phyloP scores from a whole-genome alignment of 1,140 invertebrate species.

The Drosophila kanapiae region DNA sequence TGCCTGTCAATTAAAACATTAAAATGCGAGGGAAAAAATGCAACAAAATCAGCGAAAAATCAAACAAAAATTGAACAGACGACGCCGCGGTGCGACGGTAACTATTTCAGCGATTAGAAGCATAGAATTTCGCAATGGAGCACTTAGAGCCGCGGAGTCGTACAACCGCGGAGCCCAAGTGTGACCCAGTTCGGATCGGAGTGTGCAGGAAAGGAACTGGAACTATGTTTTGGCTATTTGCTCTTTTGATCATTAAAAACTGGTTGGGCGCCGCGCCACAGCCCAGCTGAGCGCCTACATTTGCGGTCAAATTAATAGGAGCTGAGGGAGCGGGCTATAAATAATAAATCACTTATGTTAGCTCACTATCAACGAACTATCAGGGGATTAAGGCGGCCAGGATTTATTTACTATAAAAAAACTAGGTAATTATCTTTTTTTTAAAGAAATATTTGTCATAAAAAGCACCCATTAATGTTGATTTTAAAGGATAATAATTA shows the following conservation, averaged over 20 bases:
- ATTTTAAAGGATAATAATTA: neutral
- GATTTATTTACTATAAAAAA: conserved; percentile 1
- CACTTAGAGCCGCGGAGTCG: conserved; percentile 63
- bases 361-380: neutral
- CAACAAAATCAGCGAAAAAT: conserved; percentile 54
- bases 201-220: conserved; percentile 64
- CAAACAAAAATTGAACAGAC: conserved; percentile 27
- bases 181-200: conserved; percentile 73
- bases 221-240: conserved; percentile 63
- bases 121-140: conserved; percentile 81
- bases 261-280: conserved; percentile 48
- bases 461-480: neutral
- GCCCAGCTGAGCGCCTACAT: conserved; percentile 42
- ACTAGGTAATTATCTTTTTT: neutral
- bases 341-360: conserved; percentile 28
- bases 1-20: conserved; percentile 82
- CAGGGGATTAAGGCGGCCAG: neutral
- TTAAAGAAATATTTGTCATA: no score
- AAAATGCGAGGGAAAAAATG: conserved; percentile 68
- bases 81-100: conserved; percentile 51
- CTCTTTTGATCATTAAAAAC: conserved; percentile 79
- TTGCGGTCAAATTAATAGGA: conserved; percentile 24
- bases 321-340: neutral
- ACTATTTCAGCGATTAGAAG: conserved; percentile 72
- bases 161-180: conserved; percentile 40